Percentiles rank a stretch among this genome's conserved stretches.
Conservation (phyloP, 2,113 vertebrate genomes). For the Carlito syrichta region DNA sequence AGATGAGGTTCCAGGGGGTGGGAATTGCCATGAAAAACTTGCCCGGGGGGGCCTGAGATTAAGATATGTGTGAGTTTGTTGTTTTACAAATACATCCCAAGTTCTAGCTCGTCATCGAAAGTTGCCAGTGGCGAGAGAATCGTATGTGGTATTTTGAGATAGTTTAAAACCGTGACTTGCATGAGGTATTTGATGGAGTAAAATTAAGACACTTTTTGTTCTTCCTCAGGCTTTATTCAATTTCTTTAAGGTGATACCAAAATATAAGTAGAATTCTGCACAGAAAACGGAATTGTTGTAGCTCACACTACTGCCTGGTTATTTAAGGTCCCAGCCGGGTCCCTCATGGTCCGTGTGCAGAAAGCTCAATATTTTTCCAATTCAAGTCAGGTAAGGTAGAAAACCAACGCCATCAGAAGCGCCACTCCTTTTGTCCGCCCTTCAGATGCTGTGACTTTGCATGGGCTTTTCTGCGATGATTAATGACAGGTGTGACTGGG, state of each 20-base stretch:
- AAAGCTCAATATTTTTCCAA: conserved; percentile 50
- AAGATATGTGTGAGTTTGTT: background rate
- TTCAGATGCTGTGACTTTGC: conserved; percentile 61
- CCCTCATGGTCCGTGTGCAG: conserved; percentile 39
- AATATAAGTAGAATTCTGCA: background rate
- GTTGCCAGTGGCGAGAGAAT: background rate
- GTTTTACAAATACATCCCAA: background rate
- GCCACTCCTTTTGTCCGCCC: conserved; percentile 61
- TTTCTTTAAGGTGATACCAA: background rate
- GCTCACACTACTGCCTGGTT: background rate
- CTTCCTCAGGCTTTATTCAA: background rate
- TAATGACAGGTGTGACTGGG: conserved; percentile 78
- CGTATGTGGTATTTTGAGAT: background rate
- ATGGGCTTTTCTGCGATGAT: conserved; percentile 74
- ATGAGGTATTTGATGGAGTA: background rate
- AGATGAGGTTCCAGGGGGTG: background rate
- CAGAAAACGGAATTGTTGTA: conserved; percentile 14
- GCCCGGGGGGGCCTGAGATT: background rate
- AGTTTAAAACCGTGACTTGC: background rate
- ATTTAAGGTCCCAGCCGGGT: background rate
- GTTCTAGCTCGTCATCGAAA: conserved; percentile 1
- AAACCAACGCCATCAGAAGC: conserved; percentile 47
- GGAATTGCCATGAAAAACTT: background rate
- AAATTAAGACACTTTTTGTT: background rate
- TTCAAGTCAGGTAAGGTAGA: conserved; percentile 56